A percentile compares a stretch with the other conserved stretches of the same genome.
Conservation (phyloP, 2,113 vertebrate genomes). For the Apaloderma vittatum region DNA sequence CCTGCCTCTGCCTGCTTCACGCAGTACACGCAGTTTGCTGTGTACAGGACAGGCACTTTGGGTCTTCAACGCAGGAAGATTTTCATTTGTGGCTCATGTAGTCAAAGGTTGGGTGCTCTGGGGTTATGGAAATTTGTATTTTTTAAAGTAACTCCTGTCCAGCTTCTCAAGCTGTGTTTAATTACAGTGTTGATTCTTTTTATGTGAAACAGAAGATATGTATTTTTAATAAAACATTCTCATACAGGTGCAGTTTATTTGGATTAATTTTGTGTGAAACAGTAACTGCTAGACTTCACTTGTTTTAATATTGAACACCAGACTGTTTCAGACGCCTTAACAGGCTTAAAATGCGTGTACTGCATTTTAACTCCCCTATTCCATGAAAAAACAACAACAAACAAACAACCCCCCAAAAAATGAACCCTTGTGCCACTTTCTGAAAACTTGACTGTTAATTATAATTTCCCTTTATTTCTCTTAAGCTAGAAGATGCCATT, state of each 20-base stretch:
- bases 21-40: not conserved
- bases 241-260: not conserved
- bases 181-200: constrained; percentile 40
- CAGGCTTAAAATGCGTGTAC: not conserved
- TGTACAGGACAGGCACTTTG: not conserved
- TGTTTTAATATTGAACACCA: not conserved
- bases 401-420: not conserved
- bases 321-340: not conserved
- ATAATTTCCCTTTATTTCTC: not conserved
- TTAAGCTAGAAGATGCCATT: not conserved
- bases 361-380: not conserved
- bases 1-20: not conserved
- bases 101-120: not conserved
- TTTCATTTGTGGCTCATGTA: not conserved
- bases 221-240: constrained; percentile 74
- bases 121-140: not conserved
- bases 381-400: not conserved
- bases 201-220: constrained; percentile 57
- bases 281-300: not conserved
- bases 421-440: not conserved
- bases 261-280: not conserved
- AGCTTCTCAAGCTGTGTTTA: constrained; percentile 14
- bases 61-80: not conserved
- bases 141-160: constrained; percentile 18
- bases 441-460: not conserved